A percentile compares a stretch with the other conserved stretches of the same genome.
Evolutionary conservation across 2,888 invertebrate species (phyloP).

Genomic region (Linnaemya vulpina): DNA sequence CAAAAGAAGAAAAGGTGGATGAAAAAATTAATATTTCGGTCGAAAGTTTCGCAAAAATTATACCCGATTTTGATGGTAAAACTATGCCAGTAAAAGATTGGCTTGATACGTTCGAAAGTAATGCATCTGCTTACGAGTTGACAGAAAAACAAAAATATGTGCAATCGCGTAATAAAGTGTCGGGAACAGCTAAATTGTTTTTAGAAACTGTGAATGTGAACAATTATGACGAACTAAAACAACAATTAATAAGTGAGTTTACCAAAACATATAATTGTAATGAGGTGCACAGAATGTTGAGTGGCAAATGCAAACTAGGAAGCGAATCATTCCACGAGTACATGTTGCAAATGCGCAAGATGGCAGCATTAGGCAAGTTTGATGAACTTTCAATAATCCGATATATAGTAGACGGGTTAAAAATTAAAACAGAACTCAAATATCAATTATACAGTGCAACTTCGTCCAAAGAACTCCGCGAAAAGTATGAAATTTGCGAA

Average conservation of each 20-base stretch:
- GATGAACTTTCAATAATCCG: constrained; percentile 18
- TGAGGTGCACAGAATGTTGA: constrained; percentile 32
- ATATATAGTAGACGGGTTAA: constrained; percentile 29
- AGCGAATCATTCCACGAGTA: constrained; percentile 26
- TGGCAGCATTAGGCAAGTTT: constrained; percentile 14
- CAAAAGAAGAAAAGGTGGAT: constrained; percentile 10
- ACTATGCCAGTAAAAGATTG: constrained; percentile 39
- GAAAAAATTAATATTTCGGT: constrained; percentile 28
- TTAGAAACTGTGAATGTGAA: constrained; percentile 23
- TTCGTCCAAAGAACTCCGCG: constrained; percentile 28
- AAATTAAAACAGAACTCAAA: constrained; percentile 30
- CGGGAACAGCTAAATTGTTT: constrained; percentile 37
- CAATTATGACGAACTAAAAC: constrained; percentile 18
- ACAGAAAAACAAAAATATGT: constrained; percentile 37
- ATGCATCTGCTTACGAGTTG: constrained; percentile 37
- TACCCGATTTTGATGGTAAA: constrained; percentile 49
- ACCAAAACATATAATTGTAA: constrained; percentile 22
- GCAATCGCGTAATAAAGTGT: constrained; percentile 28
- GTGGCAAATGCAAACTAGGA: not conserved
- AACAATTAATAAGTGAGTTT: constrained; percentile 22
- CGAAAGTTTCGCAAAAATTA: constrained; percentile 40
- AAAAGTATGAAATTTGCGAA: constrained; percentile 33
- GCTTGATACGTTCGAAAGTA: constrained; percentile 58
- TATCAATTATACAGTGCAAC: constrained; percentile 39
- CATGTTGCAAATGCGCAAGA: constrained; percentile 27